These are phyloP conservation scores for Exocentrus adspersus DNA, from an alignment of 2,888 invertebrate genomes.

Conservation along the genomic window DNA sequence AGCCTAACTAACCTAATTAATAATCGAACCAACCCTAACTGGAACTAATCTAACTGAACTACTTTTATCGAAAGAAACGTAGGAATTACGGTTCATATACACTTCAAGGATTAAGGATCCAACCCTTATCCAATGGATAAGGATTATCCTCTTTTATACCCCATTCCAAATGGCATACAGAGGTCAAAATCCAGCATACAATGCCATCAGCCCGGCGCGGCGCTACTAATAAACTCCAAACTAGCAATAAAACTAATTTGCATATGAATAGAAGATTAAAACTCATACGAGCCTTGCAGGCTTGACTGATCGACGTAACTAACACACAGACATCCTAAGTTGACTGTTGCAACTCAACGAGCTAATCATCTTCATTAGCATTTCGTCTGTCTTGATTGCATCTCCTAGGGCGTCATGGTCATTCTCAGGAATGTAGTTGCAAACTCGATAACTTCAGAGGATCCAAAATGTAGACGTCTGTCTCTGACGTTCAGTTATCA, in stretches of 20 bases:
- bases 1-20: no score
- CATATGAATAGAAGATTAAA: conserved; percentile 64
- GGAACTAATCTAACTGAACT: no score
- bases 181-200: not conserved
- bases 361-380: conserved; percentile 57
- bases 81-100: no score
- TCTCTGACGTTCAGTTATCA: conserved; percentile 11
- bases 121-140: no score
- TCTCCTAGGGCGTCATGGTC: conserved; percentile 28
- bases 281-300: conserved; percentile 54
- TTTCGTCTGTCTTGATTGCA: conserved; percentile 37
- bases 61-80: no score
- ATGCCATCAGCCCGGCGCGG: conserved; percentile 9
- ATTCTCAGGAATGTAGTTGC: conserved; percentile 33
- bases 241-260: conserved; percentile 63
- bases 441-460: conserved; percentile 27
- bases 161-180: not conserved
- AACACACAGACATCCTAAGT: conserved; percentile 30
- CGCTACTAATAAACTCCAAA: conserved; percentile 60
- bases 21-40: no score
- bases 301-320: conserved; percentile 31
- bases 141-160: not conserved
- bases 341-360: conserved; percentile 53
- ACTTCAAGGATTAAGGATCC: no score
- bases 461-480: not conserved